Percentiles rank a stretch among this genome's conserved stretches.
These are phyloP conservation scores for Grus americana DNA, from an alignment of 2,113 vertebrate genomes.

Conservation along the genomic window DNA sequence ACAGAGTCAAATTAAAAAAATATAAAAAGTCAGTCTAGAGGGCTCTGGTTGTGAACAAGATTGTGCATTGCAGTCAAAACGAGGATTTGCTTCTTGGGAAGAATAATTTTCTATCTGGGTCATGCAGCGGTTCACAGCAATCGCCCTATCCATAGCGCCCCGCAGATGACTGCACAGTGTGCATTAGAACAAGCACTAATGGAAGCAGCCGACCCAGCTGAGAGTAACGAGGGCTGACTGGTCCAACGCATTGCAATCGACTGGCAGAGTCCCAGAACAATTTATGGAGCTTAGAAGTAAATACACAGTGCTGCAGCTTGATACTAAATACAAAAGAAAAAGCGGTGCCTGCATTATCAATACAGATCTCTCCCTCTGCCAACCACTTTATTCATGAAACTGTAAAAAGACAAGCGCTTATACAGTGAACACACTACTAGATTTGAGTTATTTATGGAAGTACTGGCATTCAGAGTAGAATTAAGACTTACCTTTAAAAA, in stretches of 20 bases:
- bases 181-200: background rate
- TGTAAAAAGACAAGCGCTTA: background rate
- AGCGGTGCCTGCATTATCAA: background rate
- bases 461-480: background rate
- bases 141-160: rapidly evolving
- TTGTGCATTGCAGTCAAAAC: background rate
- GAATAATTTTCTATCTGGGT: background rate
- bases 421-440: background rate
- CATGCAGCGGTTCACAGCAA: background rate
- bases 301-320: background rate
- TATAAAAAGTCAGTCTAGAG: background rate
- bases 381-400: background rate
- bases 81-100: background rate
- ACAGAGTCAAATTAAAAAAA: background rate
- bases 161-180: rapidly evolving
- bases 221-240: background rate
- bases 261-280: background rate
- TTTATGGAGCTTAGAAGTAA: background rate
- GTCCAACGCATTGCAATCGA: background rate
- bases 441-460: background rate
- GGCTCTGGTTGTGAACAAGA: rapidly evolving
- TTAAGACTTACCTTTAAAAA: background rate
- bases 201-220: background rate
- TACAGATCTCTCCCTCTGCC: background rate
- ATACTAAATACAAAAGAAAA: background rate